Base-by-base conservation (phyloP, 2,888 invertebrate species). In the Eilema sororculum region DNA sequence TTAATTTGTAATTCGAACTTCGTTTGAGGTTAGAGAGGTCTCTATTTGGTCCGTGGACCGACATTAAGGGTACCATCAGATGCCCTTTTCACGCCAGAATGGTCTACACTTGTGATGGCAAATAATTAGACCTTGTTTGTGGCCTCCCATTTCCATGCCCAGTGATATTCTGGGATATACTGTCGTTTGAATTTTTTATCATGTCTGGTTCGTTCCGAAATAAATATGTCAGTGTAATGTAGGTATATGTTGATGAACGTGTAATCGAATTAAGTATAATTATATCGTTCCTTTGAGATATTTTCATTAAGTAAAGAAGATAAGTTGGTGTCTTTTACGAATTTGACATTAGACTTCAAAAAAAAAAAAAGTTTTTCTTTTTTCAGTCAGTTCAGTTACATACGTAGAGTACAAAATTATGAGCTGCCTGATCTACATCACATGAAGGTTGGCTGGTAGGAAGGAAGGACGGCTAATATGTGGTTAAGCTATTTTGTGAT, bases 1-100 rank as follows among this genome's bases (percentile, higher is more conserved):
- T 89, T 89, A 91, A 90, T 91, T 90, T 89, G 87, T 90, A 88
- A 89, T 90, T 91, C 87, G 86, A 84, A 90, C 87, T 90, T 87
- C 90, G 89, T 91, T 91, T 90, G 91, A 83, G 91, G 90, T 88
- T 82, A 84, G 75, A 73, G 76, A 84, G 88, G 86, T 87, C 89
- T 90, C 88, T 86, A 91, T 89, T 90, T 79, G 83, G 86, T 77
- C 76, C 68, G 74, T 78, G 82, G 86, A 82, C 86, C 81, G 76
- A 83, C 88, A 86, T 89, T 89, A 87, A 76, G 84, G 76, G 80
- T 76, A 71, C 80, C 79, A 81, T 82, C 84, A 81, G 80, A 81
- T 84, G 85, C 78, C 88, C 85, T 82, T 87, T 87, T 85, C 80
- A 81, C 76, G 80, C 75, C 75, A 73, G 78, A 79, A 78, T 71